Evolutionary conservation across 2,888 invertebrate genomes (phyloP).

Genomic region (Megamerina dolium): DNA sequence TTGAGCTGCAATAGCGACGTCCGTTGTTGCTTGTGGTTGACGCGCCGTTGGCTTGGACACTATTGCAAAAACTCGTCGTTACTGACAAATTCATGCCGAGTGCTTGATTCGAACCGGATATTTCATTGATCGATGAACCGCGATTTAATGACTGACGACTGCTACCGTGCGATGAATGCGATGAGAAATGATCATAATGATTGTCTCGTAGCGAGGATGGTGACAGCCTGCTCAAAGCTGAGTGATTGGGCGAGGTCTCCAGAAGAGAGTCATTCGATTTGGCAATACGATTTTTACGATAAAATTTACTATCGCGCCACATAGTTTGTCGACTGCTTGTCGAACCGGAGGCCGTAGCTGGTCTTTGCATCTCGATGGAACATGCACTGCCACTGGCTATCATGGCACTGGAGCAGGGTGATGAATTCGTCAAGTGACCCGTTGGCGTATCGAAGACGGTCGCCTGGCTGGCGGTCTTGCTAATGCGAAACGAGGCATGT

Average conservation of each 20-base stretch:
- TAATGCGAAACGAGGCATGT: conserved; percentile 47
- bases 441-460: conserved; percentile 25
- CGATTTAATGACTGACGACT: conserved; percentile 35
- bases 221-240: conserved; percentile 38
- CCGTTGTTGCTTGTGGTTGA: no score
- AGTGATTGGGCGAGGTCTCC: conserved; percentile 42
- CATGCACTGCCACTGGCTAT: conserved; percentile 15
- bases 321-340: conserved; percentile 39
- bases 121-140: conserved; percentile 34
- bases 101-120: conserved; percentile 21
- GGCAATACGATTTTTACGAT: conserved; percentile 48
- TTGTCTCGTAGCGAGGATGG: conserved; percentile 41
- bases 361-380: conserved; percentile 34
- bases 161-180: conserved; percentile 33
- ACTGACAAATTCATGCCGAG: conserved; percentile 26
- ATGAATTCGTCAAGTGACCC: conserved; percentile 15
- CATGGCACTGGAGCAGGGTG: conserved; percentile 25
- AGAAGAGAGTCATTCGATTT: conserved; percentile 48
- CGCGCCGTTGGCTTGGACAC: conserved; percentile 20
- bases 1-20: conserved; percentile 41
- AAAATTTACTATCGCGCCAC: conserved; percentile 49
- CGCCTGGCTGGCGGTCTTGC: conserved; percentile 38
- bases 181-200: conserved; percentile 40
- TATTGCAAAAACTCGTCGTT: conserved; percentile 37
- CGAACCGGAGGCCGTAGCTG: conserved; percentile 26